Percentiles rank a stretch among this genome's conserved stretches.
phyloP scores from a whole-genome alignment of 2,113 vertebrate genomes.

The Formicarius rufipectus region DNA sequence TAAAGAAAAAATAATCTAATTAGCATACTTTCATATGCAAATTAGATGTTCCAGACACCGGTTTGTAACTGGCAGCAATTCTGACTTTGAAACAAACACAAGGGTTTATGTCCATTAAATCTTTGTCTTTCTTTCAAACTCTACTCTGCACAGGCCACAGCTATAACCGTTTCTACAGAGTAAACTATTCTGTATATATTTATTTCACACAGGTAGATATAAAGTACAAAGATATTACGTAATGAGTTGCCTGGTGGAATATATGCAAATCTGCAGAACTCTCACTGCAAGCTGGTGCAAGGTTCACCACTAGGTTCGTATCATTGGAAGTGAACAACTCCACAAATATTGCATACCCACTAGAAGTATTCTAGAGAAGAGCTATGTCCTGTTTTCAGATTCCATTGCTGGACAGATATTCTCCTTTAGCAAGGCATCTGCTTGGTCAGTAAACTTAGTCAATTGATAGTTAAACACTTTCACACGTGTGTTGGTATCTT shows the following conservation, averaged over 20 bases:
- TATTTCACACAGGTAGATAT: not conserved
- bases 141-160: not conserved
- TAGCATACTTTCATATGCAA: conserved; percentile 49
- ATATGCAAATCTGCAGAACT: not conserved
- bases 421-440: not conserved
- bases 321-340: not conserved
- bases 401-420: not conserved
- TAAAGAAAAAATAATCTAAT: conserved; percentile 50
- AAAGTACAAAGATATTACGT: not conserved
- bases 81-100: not conserved
- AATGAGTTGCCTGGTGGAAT: not conserved
- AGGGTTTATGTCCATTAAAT: not conserved
- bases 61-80: conserved; percentile 7
- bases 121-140: not conserved
- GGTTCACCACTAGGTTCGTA: not conserved
- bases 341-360: not conserved
- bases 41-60: not conserved
- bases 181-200: not conserved
- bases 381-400: not conserved
- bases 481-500: not conserved
- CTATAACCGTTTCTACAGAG: not conserved
- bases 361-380: not conserved
- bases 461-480: not conserved
- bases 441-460: not conserved
- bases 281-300: not conserved